Evolutionary conservation across 1,140 invertebrate genomes (phyloP), one percentile per base, ranked within the genome.

Genomic region (Diachasmimorpha longicaudata): DNA sequence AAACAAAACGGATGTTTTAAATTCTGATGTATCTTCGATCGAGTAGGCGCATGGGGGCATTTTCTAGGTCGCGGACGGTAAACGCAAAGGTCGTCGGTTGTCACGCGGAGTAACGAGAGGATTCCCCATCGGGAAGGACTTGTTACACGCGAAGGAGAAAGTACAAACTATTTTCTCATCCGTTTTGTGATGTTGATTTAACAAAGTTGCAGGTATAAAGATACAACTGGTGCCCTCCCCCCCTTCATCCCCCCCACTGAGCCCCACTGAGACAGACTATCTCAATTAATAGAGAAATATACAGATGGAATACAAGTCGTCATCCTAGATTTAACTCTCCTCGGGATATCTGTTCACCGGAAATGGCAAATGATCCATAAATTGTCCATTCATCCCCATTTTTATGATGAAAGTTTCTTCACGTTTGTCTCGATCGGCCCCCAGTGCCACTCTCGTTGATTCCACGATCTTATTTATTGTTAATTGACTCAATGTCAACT

Each of bases 301-400:
- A 3, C 10, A 58, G n/a, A 4, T n/a, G 48, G 19, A 55, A 55
- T 55, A 63, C 58, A 6, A 23, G 58, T 63, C 21, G 16, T 63
- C 21, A 25, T 63, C 21, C 58, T 25, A 31, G 58, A 10, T 78
- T 68, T 10, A n/a, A 52, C 36, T 68, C 55, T 70, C 67, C 21
- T 36, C 46, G 36, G 37, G 44, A 31, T 48, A 58, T 67, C 16
- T 52, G 48, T 52, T n/a, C 72, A 78, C 74, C 77, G 77, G 77
- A 78, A 78, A 78, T 66, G 74, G 74, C 37, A 70, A 76, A 76
- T 76, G 77, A 69, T 73, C 74, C 75, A 76, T 78, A 76, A 78
- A 78, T 78, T 78, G 5, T 72, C 72, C 75, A 48, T 70, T 72
- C 74, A 74, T 75, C 77, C 67, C 67, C 67, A 70, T 42, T 14